Evolutionary conservation across 2,797 vertebrate genomes (phyloP).

Genomic region (Heterohyrax brucei): DNA sequence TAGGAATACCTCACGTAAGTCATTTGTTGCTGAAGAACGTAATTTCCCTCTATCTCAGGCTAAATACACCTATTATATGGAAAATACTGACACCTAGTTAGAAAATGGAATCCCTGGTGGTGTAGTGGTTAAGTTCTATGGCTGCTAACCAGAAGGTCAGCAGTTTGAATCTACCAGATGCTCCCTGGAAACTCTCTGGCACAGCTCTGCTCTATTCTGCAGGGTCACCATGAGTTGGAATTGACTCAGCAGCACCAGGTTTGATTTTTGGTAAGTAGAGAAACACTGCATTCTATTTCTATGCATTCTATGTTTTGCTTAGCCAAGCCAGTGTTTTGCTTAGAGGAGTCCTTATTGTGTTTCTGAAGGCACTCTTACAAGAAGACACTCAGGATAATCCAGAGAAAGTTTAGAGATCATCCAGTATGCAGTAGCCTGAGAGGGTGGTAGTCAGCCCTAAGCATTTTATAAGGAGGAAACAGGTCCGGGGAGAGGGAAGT

Average conservation of each 20-base stretch:
- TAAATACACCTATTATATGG: constrained; percentile 9
- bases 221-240: no score
- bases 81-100: not conserved
- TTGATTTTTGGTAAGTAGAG: not conserved
- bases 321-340: not conserved
- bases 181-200: no score
- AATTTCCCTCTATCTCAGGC: constrained; percentile 8
- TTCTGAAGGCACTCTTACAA: constrained; percentile 47
- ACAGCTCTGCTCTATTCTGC: no score
- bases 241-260: no score
- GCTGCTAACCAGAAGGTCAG: no score
- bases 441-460: constrained; percentile 48
- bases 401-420: constrained; percentile 64
- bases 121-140: no score
- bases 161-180: no score
- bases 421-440: constrained; percentile 56
- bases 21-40: not conserved
- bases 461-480: constrained; percentile 74
- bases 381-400: constrained; percentile 51
- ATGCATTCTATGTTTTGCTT: not conserved
- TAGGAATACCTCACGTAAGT: constrained; percentile 36
- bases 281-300: constrained; percentile 8
- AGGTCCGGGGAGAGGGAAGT: not conserved
- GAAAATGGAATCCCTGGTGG: no score
- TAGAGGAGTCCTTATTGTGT: constrained; percentile 18